Conservation (phyloP, 2,113 vertebrate genomes). For the Bagarius yarrelli region DNA sequence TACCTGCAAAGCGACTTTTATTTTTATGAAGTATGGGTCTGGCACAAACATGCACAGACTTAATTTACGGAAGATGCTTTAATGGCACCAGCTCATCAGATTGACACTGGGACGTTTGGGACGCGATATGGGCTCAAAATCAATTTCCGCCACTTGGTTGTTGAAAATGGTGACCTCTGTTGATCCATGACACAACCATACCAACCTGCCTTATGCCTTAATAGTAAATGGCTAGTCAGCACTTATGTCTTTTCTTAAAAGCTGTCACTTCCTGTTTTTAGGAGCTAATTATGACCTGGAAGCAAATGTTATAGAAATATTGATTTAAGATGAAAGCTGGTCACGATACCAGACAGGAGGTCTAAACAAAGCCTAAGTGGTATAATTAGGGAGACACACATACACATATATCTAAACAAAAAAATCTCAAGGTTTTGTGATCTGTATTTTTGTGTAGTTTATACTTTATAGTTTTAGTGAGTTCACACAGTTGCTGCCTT, state of each 20-base stretch:
- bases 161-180: constrained; percentile 49
- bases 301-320: background rate
- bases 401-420: background rate
- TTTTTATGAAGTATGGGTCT: constrained; percentile 60
- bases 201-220: constrained; percentile 8
- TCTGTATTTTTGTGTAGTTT: background rate
- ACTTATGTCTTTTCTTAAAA: constrained; percentile 14
- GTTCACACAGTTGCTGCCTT: background rate
- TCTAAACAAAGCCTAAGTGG: background rate
- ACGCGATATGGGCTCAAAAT: constrained; percentile 67
- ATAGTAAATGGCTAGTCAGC: constrained; percentile 10
- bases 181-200: constrained; percentile 10
- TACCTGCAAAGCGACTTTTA: constrained; percentile 57
- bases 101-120: constrained; percentile 60
- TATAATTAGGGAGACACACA: background rate
- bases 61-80: constrained; percentile 66
- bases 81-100: constrained; percentile 55
- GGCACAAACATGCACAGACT: constrained; percentile 43
- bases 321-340: background rate
- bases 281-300: background rate
- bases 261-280: background rate
- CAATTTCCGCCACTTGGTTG: constrained; percentile 64
- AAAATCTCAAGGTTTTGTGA: background rate
- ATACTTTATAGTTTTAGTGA: background rate
- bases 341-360: background rate